phyloP scores from a whole-genome alignment of 2,888 invertebrate genomes.

The Drosophila robusta region DNA sequence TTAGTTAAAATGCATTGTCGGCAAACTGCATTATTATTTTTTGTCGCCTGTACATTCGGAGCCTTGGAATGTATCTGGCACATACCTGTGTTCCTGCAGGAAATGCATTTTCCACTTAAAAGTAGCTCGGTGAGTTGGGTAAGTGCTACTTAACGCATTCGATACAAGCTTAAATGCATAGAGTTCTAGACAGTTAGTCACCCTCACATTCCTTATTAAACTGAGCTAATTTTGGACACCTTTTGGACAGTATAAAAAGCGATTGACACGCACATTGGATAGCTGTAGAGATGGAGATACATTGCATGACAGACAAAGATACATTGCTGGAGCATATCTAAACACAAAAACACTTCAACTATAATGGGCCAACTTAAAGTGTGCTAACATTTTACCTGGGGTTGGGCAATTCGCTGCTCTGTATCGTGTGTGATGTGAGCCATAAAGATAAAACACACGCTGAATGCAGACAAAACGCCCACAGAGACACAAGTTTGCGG shows the following conservation, averaged over 20 bases:
- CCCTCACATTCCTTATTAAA: slow-evolving; percentile 51
- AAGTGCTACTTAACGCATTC: slow-evolving; percentile 64
- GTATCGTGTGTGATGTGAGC: slow-evolving; percentile 62
- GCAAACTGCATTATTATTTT: slow-evolving; percentile 1
- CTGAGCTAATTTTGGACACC: slow-evolving; percentile 71
- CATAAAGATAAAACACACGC: slow-evolving; percentile 72
- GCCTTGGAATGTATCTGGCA: slow-evolving; percentile 62
- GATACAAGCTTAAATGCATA: slow-evolving; percentile 50
- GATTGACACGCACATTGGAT: slow-evolving; percentile 57
- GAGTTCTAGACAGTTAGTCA: slow-evolving; percentile 27
- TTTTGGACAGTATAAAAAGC: slow-evolving; percentile 44
- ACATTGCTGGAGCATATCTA: slow-evolving; percentile 27
- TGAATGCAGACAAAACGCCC: slow-evolving; percentile 56
- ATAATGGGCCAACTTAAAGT: slow-evolving; percentile 73
- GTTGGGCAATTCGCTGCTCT: slow-evolving; percentile 16
- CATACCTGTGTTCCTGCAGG: slow-evolving; percentile 39
- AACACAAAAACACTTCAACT: slow-evolving; percentile 54
- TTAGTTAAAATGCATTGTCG: not conserved
- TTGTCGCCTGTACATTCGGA: slow-evolving; percentile 49
- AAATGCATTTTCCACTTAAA: slow-evolving; percentile 78
- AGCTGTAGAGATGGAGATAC: slow-evolving; percentile 28
- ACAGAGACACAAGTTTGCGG: slow-evolving; percentile 47
- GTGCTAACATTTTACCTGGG: slow-evolving; percentile 60
- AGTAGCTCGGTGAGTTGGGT: slow-evolving; percentile 48
- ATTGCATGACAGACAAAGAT: slow-evolving; percentile 38